Evolutionary conservation across 2,888 invertebrate species (phyloP).

Genomic region (Lithophane semibrunnea): DNA sequence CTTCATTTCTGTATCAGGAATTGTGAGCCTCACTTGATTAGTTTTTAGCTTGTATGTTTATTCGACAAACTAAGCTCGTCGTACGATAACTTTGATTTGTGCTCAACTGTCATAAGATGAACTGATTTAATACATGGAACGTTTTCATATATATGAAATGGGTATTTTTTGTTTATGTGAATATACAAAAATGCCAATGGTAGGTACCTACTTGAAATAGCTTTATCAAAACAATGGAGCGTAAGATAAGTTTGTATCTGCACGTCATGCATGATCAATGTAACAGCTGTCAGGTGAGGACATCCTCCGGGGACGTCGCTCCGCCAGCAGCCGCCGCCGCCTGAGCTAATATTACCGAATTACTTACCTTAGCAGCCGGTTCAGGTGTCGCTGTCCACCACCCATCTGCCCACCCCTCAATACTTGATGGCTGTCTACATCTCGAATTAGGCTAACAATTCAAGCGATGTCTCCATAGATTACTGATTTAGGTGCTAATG

Average conservation of each 20-base stretch:
- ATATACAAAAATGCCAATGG: slow-evolving; percentile 4
- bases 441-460: slow-evolving; percentile 79
- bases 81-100: slow-evolving; percentile 21
- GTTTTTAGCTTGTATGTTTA: slow-evolving; percentile 74
- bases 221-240: neutral
- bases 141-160: neutral
- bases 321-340: slow-evolving; percentile 23
- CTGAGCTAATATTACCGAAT: slow-evolving; percentile 77
- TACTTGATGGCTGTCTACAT: slow-evolving; percentile 82
- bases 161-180: neutral
- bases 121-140: neutral
- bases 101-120: neutral
- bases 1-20: slow-evolving; percentile 85
- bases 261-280: slow-evolving; percentile 42
- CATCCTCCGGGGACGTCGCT: slow-evolving; percentile 43
- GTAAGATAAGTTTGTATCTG: slow-evolving; percentile 8
- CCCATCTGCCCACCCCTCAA: slow-evolving; percentile 76
- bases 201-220: neutral
- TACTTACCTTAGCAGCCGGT: slow-evolving; percentile 66
- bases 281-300: slow-evolving; percentile 23
- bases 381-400: slow-evolving; percentile 67
- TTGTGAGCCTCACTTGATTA: slow-evolving; percentile 83
- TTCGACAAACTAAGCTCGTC: slow-evolving; percentile 55
- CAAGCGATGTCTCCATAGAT: slow-evolving; percentile 69
- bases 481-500: slow-evolving; percentile 73